Evolutionary conservation across 2,113 vertebrate species (phyloP), one percentile per base, ranked within the genome.

Genomic region (Engystomops pustulosus): DNA sequence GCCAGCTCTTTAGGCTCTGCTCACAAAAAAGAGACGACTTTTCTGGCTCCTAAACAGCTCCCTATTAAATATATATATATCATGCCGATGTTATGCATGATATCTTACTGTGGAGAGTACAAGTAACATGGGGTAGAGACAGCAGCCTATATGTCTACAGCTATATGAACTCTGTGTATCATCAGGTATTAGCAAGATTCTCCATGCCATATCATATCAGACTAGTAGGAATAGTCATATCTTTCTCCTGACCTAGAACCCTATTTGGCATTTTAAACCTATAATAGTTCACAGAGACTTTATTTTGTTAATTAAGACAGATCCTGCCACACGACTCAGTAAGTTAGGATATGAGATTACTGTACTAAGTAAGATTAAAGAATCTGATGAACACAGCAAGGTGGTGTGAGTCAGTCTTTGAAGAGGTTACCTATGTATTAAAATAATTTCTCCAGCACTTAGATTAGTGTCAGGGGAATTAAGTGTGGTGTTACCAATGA

Each of bases 311-410:
- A 90, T 90, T 70, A 81, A 53, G 60, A 88, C 91, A 90, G 90
- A 87, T 89, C 88, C 87, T 18, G 34, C 34, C 87, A 85, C 85
- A 88, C 89, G 91, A 89, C 89, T 90, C 87, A 88, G 81, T 90
- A 90, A 89, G 86, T 92, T 90, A 87, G 90, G 88, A 90, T 92
- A 91, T 88, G 89, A 91, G 90, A 93, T 93, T 91, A 92, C 89
- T 88, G 90, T 87, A 90, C 88, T 92, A 91, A 92, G 89, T 88
- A 91, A 91, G 90, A 90, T 91, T 90, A 90, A 87, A 88, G 85
- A 87, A 60, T 90, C 89, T 91, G 90, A 88, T 88, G 88, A 90
- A 89, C 90, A 89, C 86, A 87, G 85, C 79, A 85, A 90, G 89
- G 87, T 86, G 89, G 87, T 88, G 85, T 49, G 86, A 86, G 84